Evolutionary conservation across 2,797 vertebrate genomes (phyloP).

Genomic region (Tapera naevia): DNA sequence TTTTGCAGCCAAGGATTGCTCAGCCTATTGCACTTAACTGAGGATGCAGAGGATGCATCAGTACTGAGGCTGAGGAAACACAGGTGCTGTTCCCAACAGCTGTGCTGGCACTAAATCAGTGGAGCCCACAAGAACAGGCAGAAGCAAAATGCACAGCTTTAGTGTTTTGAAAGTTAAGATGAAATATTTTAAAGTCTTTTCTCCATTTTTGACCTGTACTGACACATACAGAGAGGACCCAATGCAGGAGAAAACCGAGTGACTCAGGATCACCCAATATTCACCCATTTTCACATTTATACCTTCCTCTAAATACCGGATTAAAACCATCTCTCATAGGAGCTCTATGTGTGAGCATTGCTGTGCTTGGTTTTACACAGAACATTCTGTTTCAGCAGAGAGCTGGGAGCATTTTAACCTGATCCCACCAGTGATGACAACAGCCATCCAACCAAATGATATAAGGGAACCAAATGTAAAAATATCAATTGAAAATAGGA

Average conservation of each 20-base stretch:
- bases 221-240: not conserved
- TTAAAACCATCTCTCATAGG: not conserved
- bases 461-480: too few relatives aligned
- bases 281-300: not conserved
- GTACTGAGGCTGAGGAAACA: not conserved
- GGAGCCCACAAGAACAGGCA: not conserved
- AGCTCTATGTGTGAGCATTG: not conserved
- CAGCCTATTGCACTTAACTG: not conserved
- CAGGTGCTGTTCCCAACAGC: not conserved
- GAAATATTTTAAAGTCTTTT: not conserved
- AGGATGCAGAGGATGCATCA: not conserved
- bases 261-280: not conserved
- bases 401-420: not conserved
- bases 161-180: not conserved
- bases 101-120: not conserved
- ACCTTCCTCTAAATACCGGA: not conserved
- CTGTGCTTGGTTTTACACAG: not conserved
- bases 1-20: not conserved
- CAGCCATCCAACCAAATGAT: too few relatives aligned
- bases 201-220: not conserved
- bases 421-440: not conserved
- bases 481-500: too few relatives aligned
- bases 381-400: not conserved
- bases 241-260: not conserved
- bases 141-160: not conserved